Evolutionary conservation across 2,113 vertebrate genomes (phyloP).

Genomic region (Tetrax tetrax): DNA sequence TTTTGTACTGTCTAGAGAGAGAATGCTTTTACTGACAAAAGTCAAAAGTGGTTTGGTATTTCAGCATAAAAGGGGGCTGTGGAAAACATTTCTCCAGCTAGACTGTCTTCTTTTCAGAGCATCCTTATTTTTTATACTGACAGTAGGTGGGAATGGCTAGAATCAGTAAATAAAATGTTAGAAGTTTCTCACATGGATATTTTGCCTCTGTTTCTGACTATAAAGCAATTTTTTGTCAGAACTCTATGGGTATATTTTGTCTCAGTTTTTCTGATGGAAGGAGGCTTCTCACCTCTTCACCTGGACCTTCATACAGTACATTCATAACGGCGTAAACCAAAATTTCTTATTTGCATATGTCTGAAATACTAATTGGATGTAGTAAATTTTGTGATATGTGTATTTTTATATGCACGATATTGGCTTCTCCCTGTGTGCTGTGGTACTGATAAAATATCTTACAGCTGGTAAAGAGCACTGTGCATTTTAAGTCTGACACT

Average conservation of each 20-base stretch:
- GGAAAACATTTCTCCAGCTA: not conserved
- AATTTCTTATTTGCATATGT: not conserved
- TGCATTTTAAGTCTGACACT: constrained; percentile 44
- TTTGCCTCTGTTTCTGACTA: not conserved
- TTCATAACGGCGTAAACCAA: not conserved
- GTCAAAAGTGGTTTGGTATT: not conserved
- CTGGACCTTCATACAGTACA: not conserved
- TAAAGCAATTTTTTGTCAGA: not conserved
- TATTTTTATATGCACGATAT: not conserved
- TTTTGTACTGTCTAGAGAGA: not conserved
- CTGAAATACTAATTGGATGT: not conserved
- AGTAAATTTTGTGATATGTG: not conserved
- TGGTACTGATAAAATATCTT: constrained; percentile 2
- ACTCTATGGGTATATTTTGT: not conserved
- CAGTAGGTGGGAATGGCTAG: not conserved
- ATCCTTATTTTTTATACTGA: not conserved
- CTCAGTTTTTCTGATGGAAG: not conserved
- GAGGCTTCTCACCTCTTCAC: not conserved
- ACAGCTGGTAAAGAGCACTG: not conserved
- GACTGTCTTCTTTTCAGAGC: not conserved
- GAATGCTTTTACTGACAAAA: not conserved
- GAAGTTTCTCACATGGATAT: not conserved
- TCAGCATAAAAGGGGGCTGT: not conserved
- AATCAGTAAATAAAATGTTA: not conserved
- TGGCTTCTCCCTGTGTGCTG: not conserved